phyloP scores from a whole-genome alignment of 2,113 vertebrate species.

The Entelurus aequoreus region DNA sequence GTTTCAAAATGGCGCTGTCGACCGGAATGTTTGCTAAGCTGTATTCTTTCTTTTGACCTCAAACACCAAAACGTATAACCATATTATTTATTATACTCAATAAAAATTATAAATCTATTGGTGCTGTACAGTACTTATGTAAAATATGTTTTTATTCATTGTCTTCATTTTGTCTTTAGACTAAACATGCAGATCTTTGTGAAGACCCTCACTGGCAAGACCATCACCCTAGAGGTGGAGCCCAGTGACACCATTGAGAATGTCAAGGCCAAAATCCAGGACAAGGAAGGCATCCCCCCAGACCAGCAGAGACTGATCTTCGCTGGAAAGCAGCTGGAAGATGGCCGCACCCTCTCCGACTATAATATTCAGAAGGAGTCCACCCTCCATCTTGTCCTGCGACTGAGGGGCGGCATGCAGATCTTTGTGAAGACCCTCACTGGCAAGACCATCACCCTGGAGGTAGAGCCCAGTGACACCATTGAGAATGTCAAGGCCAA shows the following conservation, averaged over 20 bases:
- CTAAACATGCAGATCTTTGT: constrained; percentile 47
- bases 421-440: constrained; percentile 49
- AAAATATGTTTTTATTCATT: neutral
- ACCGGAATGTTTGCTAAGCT: constrained; percentile 9
- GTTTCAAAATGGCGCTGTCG: constrained; percentile 62
- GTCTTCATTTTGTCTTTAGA: neutral
- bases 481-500: constrained; percentile 39
- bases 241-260: constrained; percentile 52
- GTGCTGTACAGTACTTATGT: no score
- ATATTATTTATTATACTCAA: no score
- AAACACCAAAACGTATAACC: neutral
- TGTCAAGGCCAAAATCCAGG: constrained; percentile 46
- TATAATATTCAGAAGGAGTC: constrained; percentile 48
- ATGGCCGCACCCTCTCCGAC: constrained; percentile 47
- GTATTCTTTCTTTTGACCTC: neutral
- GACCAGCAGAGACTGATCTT: constrained; percentile 54
- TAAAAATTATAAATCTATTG: no score
- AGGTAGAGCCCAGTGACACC: constrained; percentile 37
- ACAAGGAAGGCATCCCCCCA: constrained; percentile 44
- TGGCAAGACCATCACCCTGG: constrained; percentile 46
- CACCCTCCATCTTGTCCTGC: constrained; percentile 46
- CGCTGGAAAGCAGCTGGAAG: constrained; percentile 45
- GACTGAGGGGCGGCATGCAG: constrained; percentile 51
- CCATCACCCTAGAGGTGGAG: constrained; percentile 48
- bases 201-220: constrained; percentile 48